Base-by-base conservation (phyloP, 2,113 vertebrate genomes). In the Hippopotamus amphibius region DNA sequence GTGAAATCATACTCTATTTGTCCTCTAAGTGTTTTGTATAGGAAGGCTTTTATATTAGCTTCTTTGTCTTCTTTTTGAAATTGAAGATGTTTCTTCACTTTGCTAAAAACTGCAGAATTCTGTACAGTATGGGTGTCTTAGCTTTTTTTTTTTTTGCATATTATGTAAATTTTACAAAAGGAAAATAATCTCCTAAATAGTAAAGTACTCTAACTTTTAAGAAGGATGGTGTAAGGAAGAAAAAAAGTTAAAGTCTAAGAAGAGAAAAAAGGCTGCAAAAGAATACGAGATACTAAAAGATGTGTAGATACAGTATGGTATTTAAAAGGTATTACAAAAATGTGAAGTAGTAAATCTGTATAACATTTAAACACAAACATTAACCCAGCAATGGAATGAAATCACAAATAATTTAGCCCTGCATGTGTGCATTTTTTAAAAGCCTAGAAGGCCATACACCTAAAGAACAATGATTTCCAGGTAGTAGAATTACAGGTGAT, bases 11-110 rank as follows among this genome's bases (percentile, higher is more conserved):
- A 71, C 2, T 30, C n/a, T 55, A 57, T 50, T 43, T 59, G 21
- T 61, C 12, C 15, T 66, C 26, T 63, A 71, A 74, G 66, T 53
- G 22, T 41, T 91, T 33, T 57, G 6, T 33, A 71, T 4, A 82
- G 59, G 16, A 93, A 15, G 7, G 4, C 16, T 72, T 95, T 84
- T 76, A 15, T 33, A 14, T 43, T 77, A 28, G 55, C 17, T 57
- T n/a, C 76, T 92, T 88, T 86, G 26, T 21, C 14, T 92, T 86
- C 69, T 92, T 95, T 90, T 59, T 86, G 72, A 93, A 96, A 83
- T 1, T 48, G 16, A 92, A 93, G 59, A 66, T 76, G 33, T 59
- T 86, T 14, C 8, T 71, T 84, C 24, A 84, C 22, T 48, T 86
- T 74, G 66, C 66, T 85, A 57, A 72, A 93, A 72, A 43, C 17